Evolutionary conservation across 2,888 invertebrate genomes (phyloP).

Genomic region (Cataglyphis rosenhaueri): DNA sequence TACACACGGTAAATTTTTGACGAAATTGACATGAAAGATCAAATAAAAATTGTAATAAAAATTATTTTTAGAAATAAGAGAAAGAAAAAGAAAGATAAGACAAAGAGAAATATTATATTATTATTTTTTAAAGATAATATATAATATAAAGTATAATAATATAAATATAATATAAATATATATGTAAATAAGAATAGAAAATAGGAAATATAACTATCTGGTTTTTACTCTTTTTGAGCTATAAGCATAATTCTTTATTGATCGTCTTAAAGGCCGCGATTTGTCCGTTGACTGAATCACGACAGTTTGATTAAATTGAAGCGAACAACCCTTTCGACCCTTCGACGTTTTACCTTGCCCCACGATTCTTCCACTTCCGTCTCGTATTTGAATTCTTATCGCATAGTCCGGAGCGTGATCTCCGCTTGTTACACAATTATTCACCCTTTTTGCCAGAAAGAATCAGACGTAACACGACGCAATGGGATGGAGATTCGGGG

Average conservation of each 20-base stretch:
- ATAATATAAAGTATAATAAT: not conserved
- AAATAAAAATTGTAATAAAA: not conserved
- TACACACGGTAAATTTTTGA: not conserved
- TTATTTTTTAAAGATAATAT: not conserved
- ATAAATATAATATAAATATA: not conserved
- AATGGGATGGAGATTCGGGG: slow-evolving; percentile 57
- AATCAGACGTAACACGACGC: slow-evolving; percentile 53
- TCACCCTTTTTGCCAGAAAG: slow-evolving; percentile 74
- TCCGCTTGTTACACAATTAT: slow-evolving; percentile 82
- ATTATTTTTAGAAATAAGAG: not conserved
- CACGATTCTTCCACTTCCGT: slow-evolving; percentile 20
- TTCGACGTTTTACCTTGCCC: slow-evolving; percentile 55
- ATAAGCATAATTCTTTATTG: not conserved
- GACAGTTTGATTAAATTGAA: slow-evolving; percentile 71
- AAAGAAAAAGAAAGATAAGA: not conserved
- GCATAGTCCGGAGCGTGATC: slow-evolving; percentile 69
- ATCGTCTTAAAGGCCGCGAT: slow-evolving; percentile 56
- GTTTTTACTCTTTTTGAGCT: not conserved
- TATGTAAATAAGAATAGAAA: not conserved
- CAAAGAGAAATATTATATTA: no score
- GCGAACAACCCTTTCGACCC: slow-evolving; percentile 64
- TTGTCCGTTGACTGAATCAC: slow-evolving; percentile 69
- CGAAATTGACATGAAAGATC: not conserved
- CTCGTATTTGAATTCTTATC: slow-evolving; percentile 78
- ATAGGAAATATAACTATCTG: not conserved